Base-by-base conservation (phyloP, 2,797 vertebrate genomes). In the Sebastes wilsoni region DNA sequence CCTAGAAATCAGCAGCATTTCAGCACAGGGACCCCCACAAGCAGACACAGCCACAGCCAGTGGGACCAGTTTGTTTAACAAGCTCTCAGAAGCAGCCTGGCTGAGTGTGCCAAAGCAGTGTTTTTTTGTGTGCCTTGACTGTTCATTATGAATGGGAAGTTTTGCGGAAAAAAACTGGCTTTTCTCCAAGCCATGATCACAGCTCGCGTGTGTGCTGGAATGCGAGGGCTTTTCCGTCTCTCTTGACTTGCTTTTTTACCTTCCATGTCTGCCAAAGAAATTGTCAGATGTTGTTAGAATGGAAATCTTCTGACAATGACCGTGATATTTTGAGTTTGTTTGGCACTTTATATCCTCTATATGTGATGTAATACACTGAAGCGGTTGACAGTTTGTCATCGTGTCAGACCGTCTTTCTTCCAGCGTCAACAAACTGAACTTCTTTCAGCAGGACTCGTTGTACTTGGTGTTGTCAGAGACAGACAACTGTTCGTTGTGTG, bases 71-170 rank as follows among this genome's bases (percentile, higher is more conserved):
- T 92, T 87, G 88, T 89, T 85, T 89, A 91, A 88, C 86, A 84
- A 87, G 87, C 58, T 67, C 80, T 91, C 77, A 54, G 85, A 86
- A 84, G 89, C 87, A 87, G 79, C 77, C 77, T 6, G 82, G 76
- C 72, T 77, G 70, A 79, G 69, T 80, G 82, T 76, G 89, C 92
- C 86, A 91, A 70, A 67, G 38, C 84, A 65, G 74, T 85, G 85
- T 49, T 49, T 49, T 90, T 93, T 90, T 77, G 86, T 89, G 72
- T n/a, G 82, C 80, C 76, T 49, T 79, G 68, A 74, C 88, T 89
- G 75, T 92, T 94, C 91, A 93, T 94, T 93, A 92, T 88, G 76
- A 90, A 87, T 77, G 81, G 80, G 70, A 86, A 71, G 80, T 86
- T 89, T 78, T 77, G 79, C 28, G 30, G 84, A 79, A 92, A 77